Base-by-base conservation (phyloP, 2,113 vertebrate species). In the Cichladusa arquata region DNA sequence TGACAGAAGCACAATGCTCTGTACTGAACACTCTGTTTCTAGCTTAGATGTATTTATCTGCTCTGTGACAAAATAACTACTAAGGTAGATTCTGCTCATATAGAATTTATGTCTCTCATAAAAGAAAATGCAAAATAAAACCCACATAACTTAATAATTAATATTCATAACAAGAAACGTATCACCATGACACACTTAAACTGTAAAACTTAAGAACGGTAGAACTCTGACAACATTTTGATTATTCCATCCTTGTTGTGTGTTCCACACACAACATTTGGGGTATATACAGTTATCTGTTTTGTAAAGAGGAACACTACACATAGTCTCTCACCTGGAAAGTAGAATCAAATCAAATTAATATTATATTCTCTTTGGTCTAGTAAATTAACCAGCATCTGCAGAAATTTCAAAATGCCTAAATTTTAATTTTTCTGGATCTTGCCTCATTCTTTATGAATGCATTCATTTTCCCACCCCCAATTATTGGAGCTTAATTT, bases 221-320 rank as follows among this genome's bases (percentile, higher is more conserved):
- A 64, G 31, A 51, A 94, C 66, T 86, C 76, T 13, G 14, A 44
- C 5, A 76, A 89, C 54, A 89, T 81, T 97, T 89, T 96, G 92
- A 85, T 91, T 87, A 92, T 76, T 67, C 86, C 54, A 61, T 82
- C 93, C 91, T 93, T 93, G 87, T 16, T 88, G 81, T 72, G 67
- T 40, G 86, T 69, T 96, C 90, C 94, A 38, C 54, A 95, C 85
- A n/a, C n/a, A n/a, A n/a, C n/a, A 95, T 89, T 92, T 90, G 94
- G 86, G 90, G 86, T 79, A 38, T 66, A 60, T 50, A 31, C 8
- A 91, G 62, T 89, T 95, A 83, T 51, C 80, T 96, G 3, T 19
- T 93, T 74, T 85, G 66, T 73, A 97, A 97, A 78, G 54, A 92
- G 71, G 71, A 92, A 91, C 84, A 71, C 73, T 78, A 67, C 42